phyloP scores from a whole-genome alignment of 2,113 vertebrate species.

The Eubucco bourcierii region DNA sequence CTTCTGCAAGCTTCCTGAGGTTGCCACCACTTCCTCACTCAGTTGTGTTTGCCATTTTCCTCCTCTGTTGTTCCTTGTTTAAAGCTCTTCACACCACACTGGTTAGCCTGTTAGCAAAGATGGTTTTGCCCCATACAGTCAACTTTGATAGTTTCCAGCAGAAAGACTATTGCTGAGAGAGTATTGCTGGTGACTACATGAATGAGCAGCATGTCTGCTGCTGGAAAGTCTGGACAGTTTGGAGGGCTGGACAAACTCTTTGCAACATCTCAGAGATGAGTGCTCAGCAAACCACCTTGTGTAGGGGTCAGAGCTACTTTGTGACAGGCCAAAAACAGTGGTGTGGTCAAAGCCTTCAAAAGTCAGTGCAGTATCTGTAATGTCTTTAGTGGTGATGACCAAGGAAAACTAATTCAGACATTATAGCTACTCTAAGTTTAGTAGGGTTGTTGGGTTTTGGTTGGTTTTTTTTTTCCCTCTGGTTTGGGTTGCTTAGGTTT shows the following conservation, averaged over 20 bases:
- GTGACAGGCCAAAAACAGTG: neutral
- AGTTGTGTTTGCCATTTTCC: neutral
- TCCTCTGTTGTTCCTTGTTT: neutral
- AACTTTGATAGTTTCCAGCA: neutral
- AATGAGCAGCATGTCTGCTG: too few relatives aligned
- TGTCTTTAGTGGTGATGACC: neutral
- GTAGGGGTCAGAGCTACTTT: neutral
- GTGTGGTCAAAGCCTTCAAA: neutral
- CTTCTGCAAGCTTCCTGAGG: neutral
- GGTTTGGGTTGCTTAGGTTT: too few relatives aligned
- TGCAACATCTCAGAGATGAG: neutral
- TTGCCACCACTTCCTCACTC: neutral
- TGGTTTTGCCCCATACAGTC: neutral
- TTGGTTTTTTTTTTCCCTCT: neutral
- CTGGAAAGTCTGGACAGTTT: neutral
- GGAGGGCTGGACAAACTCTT: neutral
- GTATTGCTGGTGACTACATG: neutral
- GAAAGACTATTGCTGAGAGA: too few relatives aligned
- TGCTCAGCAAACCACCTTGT: accelerated
- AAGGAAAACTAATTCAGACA: neutral
- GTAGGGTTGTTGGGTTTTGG: neutral
- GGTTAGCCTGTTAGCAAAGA: neutral
- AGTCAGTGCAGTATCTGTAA: neutral
- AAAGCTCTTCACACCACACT: neutral
- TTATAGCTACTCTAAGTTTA: neutral